A percentile compares a stretch with the other conserved stretches of the same genome.
These are phyloP conservation scores for Bombus superbus DNA, from an alignment of 1,140 invertebrate species.

Conservation along the genomic window DNA sequence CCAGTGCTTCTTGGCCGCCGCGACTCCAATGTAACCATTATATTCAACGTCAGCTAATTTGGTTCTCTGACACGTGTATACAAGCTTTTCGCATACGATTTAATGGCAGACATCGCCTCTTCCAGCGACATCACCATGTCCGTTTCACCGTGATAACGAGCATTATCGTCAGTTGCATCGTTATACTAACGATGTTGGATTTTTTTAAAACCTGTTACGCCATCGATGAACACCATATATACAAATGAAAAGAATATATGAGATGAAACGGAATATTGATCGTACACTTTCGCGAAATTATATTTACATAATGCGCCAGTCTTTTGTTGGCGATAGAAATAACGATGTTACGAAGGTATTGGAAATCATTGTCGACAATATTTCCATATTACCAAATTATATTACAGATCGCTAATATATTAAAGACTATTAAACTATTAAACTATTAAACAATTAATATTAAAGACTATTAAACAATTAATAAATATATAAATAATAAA, in stretches of 20 bases:
- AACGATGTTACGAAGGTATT: no score
- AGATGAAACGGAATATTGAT: neutral
- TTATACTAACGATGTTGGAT: neutral
- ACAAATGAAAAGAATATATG: neutral
- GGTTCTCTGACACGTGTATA: neutral
- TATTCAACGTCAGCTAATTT: conserved; percentile 28
- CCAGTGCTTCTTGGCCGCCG: neutral
- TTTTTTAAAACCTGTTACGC: neutral
- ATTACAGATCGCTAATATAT: no score
- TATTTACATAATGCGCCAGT: no score
- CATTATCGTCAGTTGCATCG: neutral
- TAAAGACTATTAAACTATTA: no score
- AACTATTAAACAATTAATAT: no score
- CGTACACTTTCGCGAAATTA: neutral
- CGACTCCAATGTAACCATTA: conserved; percentile 6
- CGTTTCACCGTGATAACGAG: neutral
- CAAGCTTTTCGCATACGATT: conserved; percentile 4
- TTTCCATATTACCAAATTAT: no score
- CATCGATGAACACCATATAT: neutral
- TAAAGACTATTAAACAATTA: no score
- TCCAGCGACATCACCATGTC: neutral
- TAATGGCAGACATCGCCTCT: conserved; percentile 21
- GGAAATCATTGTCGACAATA: no score
- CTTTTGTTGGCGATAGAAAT: no score
- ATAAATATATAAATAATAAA: no score